Evolutionary conservation across 2,888 invertebrate species (phyloP), one percentile per base, ranked within the genome.

Genomic region (Hemithea aestivaria): DNA sequence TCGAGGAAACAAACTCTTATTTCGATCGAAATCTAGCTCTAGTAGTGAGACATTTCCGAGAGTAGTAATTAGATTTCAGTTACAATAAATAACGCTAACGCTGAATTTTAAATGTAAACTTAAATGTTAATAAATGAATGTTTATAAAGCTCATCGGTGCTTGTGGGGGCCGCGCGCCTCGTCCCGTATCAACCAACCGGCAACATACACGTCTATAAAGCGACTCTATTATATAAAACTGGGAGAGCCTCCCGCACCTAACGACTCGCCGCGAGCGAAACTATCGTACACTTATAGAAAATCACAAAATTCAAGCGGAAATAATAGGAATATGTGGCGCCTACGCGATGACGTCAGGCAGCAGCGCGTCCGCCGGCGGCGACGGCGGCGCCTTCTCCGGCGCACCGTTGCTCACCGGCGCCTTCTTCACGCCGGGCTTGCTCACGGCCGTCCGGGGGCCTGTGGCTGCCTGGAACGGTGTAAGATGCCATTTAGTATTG

Each of bases 301-400:
- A 85, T 85, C 84, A 85, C 84, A 84, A 84, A 85, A 83, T 84
- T 81, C 78, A 87, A 85, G 85, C 84, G 78, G 82, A 84, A 85
- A 83, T 79, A 76, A 81, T 82, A 83, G 82, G 82, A 82, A 83
- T 81, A 58, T 61, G 41, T 37, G 45, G n/a, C 29, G 45, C 34
- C 35, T 74, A 85, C 79, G 85, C 85, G 72, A 85, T 84, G 53
- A 85, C 84, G 69, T 87, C 85, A 25, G 85, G 85, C 63, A 85
- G 66, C 56, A 73, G 66, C 48, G 84, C 70, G 69, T 78, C 84
- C 23, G 71, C 64, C 29, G 89, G 87, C 55, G 89, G 88, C 53
- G 85, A 71, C 31, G 88, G 88, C 56, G 89, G 88, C 62, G 81
- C 70, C 63, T 89, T 88, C 30, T 41, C 43, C 9, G 66, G 64